These are phyloP conservation scores for Aspiorhynchus laticeps DNA, from an alignment of 2,113 vertebrate genomes.

Conservation along the genomic window DNA sequence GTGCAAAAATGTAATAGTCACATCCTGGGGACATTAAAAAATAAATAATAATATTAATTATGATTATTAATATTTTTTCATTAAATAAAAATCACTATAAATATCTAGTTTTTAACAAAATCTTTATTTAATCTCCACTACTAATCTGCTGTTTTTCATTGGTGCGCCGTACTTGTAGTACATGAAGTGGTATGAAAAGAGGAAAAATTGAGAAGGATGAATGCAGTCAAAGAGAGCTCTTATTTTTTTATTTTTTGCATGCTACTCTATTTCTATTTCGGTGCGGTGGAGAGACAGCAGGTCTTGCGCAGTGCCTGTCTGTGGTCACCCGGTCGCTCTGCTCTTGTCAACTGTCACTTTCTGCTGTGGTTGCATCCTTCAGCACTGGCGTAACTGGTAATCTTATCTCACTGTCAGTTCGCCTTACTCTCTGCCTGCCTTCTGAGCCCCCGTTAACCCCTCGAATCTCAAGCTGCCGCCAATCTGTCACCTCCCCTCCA, in stretches of 20 bases:
- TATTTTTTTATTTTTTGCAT: not conserved
- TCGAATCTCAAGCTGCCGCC: slow-evolving; percentile 7
- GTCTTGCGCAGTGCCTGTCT: slow-evolving; percentile 37
- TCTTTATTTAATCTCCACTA: not conserved
- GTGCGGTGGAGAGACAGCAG: not conserved
- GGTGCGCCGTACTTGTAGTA: not conserved
- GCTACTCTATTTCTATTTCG: not conserved
- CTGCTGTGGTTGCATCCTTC: slow-evolving; percentile 63
- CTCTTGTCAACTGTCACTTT: slow-evolving; percentile 67
- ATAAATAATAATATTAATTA: no score
- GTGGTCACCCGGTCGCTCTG: slow-evolving; percentile 45
- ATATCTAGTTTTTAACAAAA: no score
- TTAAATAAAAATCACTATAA: not conserved
- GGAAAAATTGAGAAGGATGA: not conserved
- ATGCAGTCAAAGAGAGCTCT: not conserved
- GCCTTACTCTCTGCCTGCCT: slow-evolving; percentile 58
- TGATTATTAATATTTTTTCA: no score
- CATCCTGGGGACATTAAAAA: no score
- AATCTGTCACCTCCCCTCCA: slow-evolving; percentile 3
- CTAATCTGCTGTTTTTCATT: not conserved
- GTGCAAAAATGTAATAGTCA: no score
- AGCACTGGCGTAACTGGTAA: slow-evolving; percentile 65
- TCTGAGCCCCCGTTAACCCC: slow-evolving; percentile 52
- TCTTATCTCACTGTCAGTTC: slow-evolving; percentile 69
- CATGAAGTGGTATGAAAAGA: not conserved